Evolutionary conservation across 2,888 invertebrate genomes (phyloP).

Genomic region (Pardosa pseudoannulata): DNA sequence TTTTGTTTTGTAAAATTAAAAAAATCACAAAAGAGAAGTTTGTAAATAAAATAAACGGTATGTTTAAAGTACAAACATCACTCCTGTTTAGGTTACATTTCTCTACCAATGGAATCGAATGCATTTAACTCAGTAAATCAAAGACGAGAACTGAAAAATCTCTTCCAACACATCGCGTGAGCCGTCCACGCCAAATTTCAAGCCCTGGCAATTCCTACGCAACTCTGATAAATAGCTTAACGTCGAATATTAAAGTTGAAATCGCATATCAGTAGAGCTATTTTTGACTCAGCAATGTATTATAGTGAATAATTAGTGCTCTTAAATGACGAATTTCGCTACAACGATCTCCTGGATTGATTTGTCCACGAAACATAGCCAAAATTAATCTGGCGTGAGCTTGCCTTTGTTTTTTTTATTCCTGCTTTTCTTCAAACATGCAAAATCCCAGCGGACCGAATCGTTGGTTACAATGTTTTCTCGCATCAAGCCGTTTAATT

Average conservation of each 20-base stretch:
- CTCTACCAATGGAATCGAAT: too few relatives aligned
- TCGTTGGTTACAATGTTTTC: neutral
- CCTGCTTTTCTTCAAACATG: neutral
- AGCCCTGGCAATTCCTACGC: neutral
- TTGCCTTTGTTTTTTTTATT: too few relatives aligned
- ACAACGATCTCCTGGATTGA: neutral
- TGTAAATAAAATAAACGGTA: too few relatives aligned
- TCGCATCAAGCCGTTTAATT: neutral
- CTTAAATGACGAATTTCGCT: neutral
- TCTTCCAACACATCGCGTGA: too few relatives aligned
- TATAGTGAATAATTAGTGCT: neutral
- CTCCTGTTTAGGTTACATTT: too few relatives aligned
- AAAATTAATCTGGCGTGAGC: neutral
- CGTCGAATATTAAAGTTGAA: neutral
- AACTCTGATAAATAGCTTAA: neutral
- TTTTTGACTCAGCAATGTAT: neutral
- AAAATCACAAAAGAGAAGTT: too few relatives aligned
- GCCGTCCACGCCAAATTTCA: neutral
- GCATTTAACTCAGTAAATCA: too few relatives aligned
- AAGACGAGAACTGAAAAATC: too few relatives aligned
- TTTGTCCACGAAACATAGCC: neutral
- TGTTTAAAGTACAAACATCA: too few relatives aligned
- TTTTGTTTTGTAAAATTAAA: too few relatives aligned
- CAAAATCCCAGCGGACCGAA: neutral
- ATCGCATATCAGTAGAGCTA: neutral